These are phyloP conservation scores for Ditylenchus dipsaci DNA, from an alignment of 1,140 invertebrate genomes.

Conservation along the genomic window DNA sequence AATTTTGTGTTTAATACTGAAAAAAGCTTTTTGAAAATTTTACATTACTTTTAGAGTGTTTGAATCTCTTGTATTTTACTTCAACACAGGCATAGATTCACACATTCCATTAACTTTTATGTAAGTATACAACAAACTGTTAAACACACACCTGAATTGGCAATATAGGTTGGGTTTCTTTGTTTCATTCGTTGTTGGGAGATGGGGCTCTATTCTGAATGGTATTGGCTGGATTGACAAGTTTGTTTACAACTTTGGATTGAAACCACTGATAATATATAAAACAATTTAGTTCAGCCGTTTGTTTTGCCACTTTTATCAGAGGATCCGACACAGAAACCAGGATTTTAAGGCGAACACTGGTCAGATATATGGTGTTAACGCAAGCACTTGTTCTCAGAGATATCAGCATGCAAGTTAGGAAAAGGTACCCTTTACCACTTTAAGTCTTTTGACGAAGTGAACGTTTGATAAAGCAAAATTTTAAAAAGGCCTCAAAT, in stretches of 20 bases:
- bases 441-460: too few relatives aligned
- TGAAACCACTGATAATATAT: not conserved
- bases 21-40: too few relatives aligned
- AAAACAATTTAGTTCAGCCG: constrained; percentile 31
- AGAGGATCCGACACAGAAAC: constrained; percentile 70
- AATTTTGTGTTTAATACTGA: too few relatives aligned
- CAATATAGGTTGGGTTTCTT: constrained; percentile 40
- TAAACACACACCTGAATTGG: not conserved
- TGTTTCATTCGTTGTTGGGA: constrained; percentile 37
- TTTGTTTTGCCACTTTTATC: constrained; percentile 48
- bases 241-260: constrained; percentile 26
- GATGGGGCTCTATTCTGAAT: constrained; percentile 48
- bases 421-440: constrained; percentile 33
- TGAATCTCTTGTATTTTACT: constrained; percentile 46
- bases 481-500: too few relatives aligned
- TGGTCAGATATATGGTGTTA: constrained; percentile 47
- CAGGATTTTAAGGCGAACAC: constrained; percentile 64
- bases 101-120: constrained; percentile 44
- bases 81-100: constrained; percentile 39
- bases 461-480: too few relatives aligned
- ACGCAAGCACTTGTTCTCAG: constrained; percentile 42
- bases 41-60: constrained; percentile 40
- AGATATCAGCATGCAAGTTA: constrained; percentile 54
- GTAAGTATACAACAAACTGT: constrained; percentile 1
- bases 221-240: constrained; percentile 57